Percentiles rank a stretch among this genome's conserved stretches.
phyloP scores from a whole-genome alignment of 2,888 invertebrate genomes.

The Himalopsyche tibetana region DNA sequence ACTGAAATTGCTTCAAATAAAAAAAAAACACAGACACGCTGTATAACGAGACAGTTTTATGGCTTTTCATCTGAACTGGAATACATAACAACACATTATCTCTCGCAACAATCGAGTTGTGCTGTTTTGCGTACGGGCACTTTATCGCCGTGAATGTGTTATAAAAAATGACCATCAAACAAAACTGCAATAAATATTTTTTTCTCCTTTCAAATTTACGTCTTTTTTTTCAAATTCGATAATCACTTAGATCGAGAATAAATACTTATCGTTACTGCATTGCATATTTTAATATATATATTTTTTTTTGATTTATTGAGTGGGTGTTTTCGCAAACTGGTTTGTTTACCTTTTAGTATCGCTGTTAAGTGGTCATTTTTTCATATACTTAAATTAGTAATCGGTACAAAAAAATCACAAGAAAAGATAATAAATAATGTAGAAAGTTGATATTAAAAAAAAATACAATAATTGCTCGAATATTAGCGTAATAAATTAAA shows the following conservation, averaged over 20 bases:
- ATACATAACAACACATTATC: background rate
- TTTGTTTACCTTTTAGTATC: background rate
- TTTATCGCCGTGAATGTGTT: conserved; percentile 7
- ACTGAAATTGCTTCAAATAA: background rate
- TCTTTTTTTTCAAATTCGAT: conserved; percentile 16
- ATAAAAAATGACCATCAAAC: background rate
- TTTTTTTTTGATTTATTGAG: conserved; percentile 11
- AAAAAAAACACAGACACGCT: background rate
- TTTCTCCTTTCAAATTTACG: conserved; percentile 5
- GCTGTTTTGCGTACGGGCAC: background rate
- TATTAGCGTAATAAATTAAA: too few species aligned
- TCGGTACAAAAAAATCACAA: too few species aligned
- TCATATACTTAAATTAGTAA: too few species aligned
- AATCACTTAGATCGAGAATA: conserved; percentile 22
- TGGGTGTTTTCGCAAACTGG: background rate
- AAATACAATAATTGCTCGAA: too few species aligned
- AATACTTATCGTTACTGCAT: background rate
- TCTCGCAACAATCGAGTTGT: background rate
- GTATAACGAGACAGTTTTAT: background rate
- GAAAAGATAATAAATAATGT: too few species aligned
- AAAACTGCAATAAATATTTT: background rate
- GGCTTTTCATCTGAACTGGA: background rate
- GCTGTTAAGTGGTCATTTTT: too few species aligned
- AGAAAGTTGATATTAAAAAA: too few species aligned
- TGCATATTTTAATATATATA: conserved; percentile 13